phyloP scores from a whole-genome alignment of 2,888 invertebrate species.

The Sinelater perroti region DNA sequence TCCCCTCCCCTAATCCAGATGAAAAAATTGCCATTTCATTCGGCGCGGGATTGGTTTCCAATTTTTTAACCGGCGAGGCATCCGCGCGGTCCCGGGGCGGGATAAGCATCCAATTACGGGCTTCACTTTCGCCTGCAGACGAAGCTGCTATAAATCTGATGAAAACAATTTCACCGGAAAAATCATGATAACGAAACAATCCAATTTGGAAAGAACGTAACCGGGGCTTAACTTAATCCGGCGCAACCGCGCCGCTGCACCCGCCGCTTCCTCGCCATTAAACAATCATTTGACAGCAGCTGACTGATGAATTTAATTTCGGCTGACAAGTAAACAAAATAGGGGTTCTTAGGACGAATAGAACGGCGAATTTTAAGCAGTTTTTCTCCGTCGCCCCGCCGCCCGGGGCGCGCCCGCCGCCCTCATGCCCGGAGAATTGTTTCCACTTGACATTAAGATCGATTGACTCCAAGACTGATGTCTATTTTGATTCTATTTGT shows the following conservation, averaged over 20 bases:
- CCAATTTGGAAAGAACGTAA: conserved; percentile 40
- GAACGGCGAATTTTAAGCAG: conserved; percentile 35
- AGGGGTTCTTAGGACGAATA: conserved; percentile 31
- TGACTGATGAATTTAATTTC: conserved; percentile 52
- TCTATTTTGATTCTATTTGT: conserved; percentile 30
- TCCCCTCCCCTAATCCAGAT: background rate
- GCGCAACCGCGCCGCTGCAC: conserved; percentile 41
- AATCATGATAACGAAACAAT: conserved; percentile 40
- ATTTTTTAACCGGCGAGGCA: conserved; percentile 3
- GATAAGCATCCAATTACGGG: conserved; percentile 23
- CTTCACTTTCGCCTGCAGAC: conserved; percentile 18
- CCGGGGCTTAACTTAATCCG: conserved; percentile 41
- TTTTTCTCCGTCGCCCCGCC: conserved; percentile 34
- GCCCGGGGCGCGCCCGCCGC: conserved; percentile 16
- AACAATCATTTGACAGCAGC: conserved; percentile 51
- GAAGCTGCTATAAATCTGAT: conserved; percentile 19
- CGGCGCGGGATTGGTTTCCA: background rate
- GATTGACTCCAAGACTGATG: conserved; percentile 29
- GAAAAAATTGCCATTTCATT: background rate
- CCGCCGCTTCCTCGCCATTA: conserved; percentile 48
- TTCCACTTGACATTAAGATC: conserved; percentile 31
- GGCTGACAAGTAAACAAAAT: conserved; percentile 44
- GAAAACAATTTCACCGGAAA: conserved; percentile 32
- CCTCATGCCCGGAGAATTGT: conserved; percentile 25
- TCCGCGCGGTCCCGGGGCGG: background rate